Conservation (phyloP, 2,888 invertebrate species). For the Cepaea hortensis region DNA sequence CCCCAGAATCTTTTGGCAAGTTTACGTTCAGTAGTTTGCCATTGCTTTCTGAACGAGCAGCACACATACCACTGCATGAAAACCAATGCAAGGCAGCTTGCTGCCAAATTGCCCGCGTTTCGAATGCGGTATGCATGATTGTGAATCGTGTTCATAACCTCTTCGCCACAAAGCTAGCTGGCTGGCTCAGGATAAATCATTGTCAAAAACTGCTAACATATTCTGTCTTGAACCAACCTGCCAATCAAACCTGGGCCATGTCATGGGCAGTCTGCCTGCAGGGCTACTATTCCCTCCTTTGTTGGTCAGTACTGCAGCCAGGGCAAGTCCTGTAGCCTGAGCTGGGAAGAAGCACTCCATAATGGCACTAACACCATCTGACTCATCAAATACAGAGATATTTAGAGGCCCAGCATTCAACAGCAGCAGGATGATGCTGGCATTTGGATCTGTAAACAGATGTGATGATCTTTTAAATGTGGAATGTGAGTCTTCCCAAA, state of each 20-base stretch:
- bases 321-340: constrained; percentile 70
- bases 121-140: too few relatives aligned
- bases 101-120: too few relatives aligned
- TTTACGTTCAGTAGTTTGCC: too few relatives aligned
- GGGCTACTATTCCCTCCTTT: constrained; percentile 61
- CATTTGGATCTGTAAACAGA: constrained; percentile 50
- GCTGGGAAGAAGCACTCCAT: constrained; percentile 71
- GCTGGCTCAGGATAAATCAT: too few relatives aligned
- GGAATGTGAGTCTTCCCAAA: too few relatives aligned
- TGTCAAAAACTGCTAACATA: too few relatives aligned
- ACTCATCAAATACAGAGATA: constrained; percentile 64
- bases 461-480: neutral
- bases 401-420: constrained; percentile 73
- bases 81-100: too few relatives aligned
- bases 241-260: constrained; percentile 62
- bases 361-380: constrained; percentile 59
- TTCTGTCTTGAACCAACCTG: neutral
- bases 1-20: too few relatives aligned
- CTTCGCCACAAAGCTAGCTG: too few relatives aligned
- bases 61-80: too few relatives aligned
- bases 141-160: too few relatives aligned
- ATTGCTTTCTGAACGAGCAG: too few relatives aligned
- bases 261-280: constrained; percentile 71
- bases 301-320: constrained; percentile 63
- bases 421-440: constrained; percentile 63